phyloP scores from a whole-genome alignment of 2,888 invertebrate genomes.

The Thecophora atra region DNA sequence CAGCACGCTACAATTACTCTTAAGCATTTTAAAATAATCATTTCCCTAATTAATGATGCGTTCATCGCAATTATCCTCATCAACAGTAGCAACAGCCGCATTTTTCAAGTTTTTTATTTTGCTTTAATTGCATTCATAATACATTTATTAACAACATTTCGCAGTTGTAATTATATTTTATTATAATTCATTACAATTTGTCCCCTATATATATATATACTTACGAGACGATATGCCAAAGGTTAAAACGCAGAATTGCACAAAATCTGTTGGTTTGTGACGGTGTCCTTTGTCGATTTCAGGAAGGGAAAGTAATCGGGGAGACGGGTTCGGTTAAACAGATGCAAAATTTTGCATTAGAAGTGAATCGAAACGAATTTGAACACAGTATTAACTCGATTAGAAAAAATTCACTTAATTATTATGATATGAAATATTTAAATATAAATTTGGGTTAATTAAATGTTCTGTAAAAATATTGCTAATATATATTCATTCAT shows the following conservation, averaged over 20 bases:
- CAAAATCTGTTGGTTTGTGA: too few species aligned
- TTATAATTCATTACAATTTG: background rate
- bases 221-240: background rate
- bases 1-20: conserved; percentile 8
- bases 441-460: too few species aligned
- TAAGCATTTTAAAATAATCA: conserved; percentile 12
- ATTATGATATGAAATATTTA: too few species aligned
- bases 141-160: conserved; percentile 6
- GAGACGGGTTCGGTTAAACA: too few species aligned
- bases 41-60: conserved; percentile 22
- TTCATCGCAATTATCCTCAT: conserved; percentile 10
- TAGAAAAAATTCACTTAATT: too few species aligned
- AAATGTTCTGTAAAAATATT: too few species aligned
- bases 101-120: background rate
- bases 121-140: conserved; percentile 4
- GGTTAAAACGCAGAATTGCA: background rate
- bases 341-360: too few species aligned
- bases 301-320: too few species aligned
- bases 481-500: too few species aligned
- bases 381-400: too few species aligned
- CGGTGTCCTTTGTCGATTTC: too few species aligned
- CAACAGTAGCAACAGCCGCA: background rate
- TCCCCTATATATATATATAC: background rate
- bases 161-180: background rate
- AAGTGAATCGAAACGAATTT: too few species aligned